Percentiles rank a stretch among this genome's conserved stretches.
Conservation (phyloP, 2,797 vertebrate genomes). For the Momotus momota region DNA sequence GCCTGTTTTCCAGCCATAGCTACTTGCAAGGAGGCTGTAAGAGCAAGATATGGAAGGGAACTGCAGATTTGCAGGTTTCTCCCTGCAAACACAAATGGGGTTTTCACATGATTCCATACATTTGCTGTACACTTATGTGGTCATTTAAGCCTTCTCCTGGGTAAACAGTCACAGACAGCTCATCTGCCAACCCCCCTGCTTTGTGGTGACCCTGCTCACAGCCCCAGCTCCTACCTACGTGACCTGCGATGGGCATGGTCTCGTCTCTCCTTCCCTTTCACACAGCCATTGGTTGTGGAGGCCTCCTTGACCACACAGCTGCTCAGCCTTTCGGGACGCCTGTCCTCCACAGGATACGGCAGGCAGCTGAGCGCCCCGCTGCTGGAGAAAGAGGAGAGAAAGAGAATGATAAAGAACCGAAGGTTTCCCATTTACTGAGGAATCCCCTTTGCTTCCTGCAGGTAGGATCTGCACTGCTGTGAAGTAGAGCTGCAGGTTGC, state of each 20-base stretch:
- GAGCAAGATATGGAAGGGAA: background rate
- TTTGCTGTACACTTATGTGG: accelerated
- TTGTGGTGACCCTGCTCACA: accelerated
- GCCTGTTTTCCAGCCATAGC: background rate
- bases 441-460: background rate
- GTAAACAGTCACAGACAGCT: accelerated
- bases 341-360: conserved; percentile 43
- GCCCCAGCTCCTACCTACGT: conserved; percentile 80
- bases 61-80: background rate
- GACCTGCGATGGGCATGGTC: conserved; percentile 73
- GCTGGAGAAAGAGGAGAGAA: conserved; percentile 31
- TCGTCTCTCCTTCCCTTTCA: conserved; percentile 79
- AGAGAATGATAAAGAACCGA: background rate
- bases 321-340: conserved; percentile 67
- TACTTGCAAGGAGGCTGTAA: background rate
- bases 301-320: conserved; percentile 45
- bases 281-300: conserved; percentile 76
- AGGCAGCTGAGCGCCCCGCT: conserved; percentile 77
- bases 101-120: background rate
- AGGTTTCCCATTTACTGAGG: accelerated
- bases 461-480: background rate
- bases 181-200: background rate
- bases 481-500: background rate
- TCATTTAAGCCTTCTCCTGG: background rate
- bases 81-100: accelerated